A percentile compares a stretch with the other conserved stretches of the same genome.
phyloP scores from a whole-genome alignment of 2,888 invertebrate genomes.

The Fissipunctia ypsillon region DNA sequence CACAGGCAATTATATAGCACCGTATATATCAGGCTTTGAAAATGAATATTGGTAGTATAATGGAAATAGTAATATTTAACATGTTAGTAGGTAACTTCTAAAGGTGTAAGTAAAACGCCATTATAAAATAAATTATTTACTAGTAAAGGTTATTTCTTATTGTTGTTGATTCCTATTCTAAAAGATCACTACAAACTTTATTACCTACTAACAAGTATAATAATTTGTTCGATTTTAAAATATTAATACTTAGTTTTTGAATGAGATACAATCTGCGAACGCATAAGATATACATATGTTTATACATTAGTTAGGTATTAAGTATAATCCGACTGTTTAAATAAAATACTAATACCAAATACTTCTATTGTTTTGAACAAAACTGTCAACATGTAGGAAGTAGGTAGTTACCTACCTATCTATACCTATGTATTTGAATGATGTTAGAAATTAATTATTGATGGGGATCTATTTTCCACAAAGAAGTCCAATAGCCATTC shows the following conservation, averaged over 20 bases:
- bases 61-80: background rate
- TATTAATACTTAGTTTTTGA: slow-evolving; percentile 2
- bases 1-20: background rate
- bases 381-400: background rate
- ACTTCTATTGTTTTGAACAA: background rate
- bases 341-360: background rate
- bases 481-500: slow-evolving; percentile 93
- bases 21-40: background rate
- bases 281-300: background rate
- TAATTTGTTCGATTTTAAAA: slow-evolving; percentile 18
- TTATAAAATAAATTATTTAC: slow-evolving; percentile 35
- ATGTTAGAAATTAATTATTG: background rate
- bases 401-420: background rate
- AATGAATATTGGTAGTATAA: background rate
- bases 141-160: slow-evolving; percentile 31
- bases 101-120: slow-evolving; percentile 9
- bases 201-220: slow-evolving; percentile 20
- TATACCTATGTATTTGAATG: background rate
- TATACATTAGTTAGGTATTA: background rate
- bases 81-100: background rate
- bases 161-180: slow-evolving; percentile 35
- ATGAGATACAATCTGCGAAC: slow-evolving; percentile 18
- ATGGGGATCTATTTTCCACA: slow-evolving; percentile 82
- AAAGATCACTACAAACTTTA: slow-evolving; percentile 21
- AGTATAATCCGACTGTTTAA: slow-evolving; percentile 1